Evolutionary conservation across 2,797 vertebrate genomes (phyloP), one percentile per base, ranked within the genome.

Genomic region (Gobio occitaniae): DNA sequence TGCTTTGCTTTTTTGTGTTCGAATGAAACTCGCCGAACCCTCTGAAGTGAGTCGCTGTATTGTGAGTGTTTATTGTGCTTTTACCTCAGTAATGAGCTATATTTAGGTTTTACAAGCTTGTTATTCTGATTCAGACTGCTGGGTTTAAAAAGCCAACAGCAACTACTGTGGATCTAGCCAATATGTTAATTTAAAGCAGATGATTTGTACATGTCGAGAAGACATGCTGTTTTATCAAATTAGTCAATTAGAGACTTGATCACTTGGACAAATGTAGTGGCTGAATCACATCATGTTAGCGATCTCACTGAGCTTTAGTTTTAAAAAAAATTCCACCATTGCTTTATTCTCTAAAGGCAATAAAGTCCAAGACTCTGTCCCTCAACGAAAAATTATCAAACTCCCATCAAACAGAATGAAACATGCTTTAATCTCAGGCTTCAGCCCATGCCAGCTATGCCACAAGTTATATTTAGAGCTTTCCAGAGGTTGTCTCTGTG

Each of bases 371-470:
- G 52, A 72, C 19, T 41, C 61, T 36, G 13, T 66, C 65, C 29
- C 48, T 59, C 61, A 84, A 75, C 21, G 25, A 38, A 41, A 75
- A 80, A 80, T 69, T 38, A 63, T 79, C 29, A 11, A 83, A 74
- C 68, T 76, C 76, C 10, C 41, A 59, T 87, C 71, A 84, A 84
- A 81, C 82, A 65, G 86, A 84, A 84, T 77, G 52, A 81, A 87
- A 76, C 59, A 29, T 61, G 52, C 47, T 82, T 82, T 77, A 84
- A 87, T 81, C 82, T 84, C 44, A 56, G 47, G 54, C 65, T 78
- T 65, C 47, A 77, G 54, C 74, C 75, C 15, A 15, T 44, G 32
- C 74, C 79, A 82, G 72, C 80, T 70, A 70, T 77, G 79, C 74
- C 80, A 72, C 74, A 41, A 63, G 54, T 78, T 87, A 87, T 83